Percentiles rank a stretch among this genome's conserved stretches.
Evolutionary conservation across 2,888 invertebrate genomes (phyloP).

Genomic region (Phyto melanocephala): DNA sequence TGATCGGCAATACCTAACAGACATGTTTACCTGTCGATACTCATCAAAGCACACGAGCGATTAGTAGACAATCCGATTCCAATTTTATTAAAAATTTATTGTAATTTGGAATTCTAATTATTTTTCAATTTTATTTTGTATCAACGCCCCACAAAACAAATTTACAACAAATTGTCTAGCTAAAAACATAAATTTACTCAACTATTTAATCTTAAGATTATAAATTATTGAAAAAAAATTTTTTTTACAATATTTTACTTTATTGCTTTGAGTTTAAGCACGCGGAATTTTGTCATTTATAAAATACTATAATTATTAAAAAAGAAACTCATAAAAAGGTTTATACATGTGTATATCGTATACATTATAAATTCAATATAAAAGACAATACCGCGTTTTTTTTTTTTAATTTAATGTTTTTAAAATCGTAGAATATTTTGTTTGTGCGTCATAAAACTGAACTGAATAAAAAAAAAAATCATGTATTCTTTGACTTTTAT

Average conservation of each 20-base stretch:
- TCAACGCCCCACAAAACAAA: background rate
- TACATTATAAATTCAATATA: conserved; percentile 40
- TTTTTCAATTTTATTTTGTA: too few species aligned
- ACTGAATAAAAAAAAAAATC: conserved; percentile 68
- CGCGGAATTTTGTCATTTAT: conserved; percentile 4
- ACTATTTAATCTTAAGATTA: conserved; percentile 4
- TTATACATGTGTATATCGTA: conserved; percentile 5
- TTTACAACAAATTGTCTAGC: background rate
- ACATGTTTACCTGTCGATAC: too few species aligned
- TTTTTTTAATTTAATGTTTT: conserved; percentile 20
- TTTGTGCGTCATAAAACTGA: conserved; percentile 59
- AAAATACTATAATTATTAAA: conserved; percentile 21
- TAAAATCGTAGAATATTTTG: conserved; percentile 27
- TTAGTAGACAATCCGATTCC: too few species aligned
- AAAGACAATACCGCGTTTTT: conserved; percentile 39
- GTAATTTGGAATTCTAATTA: too few species aligned
- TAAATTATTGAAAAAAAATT: conserved; percentile 31
- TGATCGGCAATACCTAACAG: too few species aligned
- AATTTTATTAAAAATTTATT: background rate
- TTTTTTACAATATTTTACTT: background rate
- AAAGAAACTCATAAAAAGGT: conserved; percentile 2
- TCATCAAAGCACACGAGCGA: too few species aligned
- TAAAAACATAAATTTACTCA: conserved; percentile 13
- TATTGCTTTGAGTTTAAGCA: background rate
- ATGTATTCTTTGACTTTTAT: conserved; percentile 76